phyloP scores from a whole-genome alignment of 2,888 invertebrate species.

The Psylliodes chrysocephalus region DNA sequence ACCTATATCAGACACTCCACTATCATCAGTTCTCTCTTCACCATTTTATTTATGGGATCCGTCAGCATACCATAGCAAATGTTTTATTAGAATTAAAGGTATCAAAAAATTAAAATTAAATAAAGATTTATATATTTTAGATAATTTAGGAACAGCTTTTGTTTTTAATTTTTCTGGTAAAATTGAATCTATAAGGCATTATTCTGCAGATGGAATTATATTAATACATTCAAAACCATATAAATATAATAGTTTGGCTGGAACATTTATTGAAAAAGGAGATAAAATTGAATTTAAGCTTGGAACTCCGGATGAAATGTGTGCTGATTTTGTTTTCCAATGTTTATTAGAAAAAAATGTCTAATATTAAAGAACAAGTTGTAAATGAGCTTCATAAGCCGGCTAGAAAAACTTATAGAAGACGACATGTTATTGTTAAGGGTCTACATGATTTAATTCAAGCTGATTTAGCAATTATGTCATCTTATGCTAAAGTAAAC shows the following conservation, averaged over 20 bases:
- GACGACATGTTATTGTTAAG: slow-evolving; percentile 55
- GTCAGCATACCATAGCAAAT: background rate
- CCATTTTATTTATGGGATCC: background rate
- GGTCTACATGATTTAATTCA: slow-evolving; percentile 61
- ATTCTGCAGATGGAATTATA: background rate
- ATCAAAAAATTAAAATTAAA: background rate
- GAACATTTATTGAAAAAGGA: background rate
- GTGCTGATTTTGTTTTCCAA: background rate
- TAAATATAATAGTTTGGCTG: background rate
- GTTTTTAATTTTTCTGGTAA: background rate
- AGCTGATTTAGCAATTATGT: slow-evolving; percentile 59
- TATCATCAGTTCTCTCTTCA: background rate
- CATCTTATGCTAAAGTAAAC: slow-evolving; percentile 50
- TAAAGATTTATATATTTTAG: background rate
- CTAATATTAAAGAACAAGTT: slow-evolving; percentile 1
- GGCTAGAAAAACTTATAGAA: slow-evolving; percentile 57
- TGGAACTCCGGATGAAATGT: background rate
- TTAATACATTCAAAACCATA: background rate
- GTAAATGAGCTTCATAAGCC: slow-evolving; percentile 43
- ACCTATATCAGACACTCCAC: no score
- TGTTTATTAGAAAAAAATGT: background rate
- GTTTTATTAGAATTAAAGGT: background rate
- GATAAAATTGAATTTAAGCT: background rate
- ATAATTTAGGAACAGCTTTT: background rate
- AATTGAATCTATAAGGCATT: background rate